Conservation (phyloP, 35 echinoderm and acorn worm genomes). For the Hemicentrotus pulcherrimus region DNA sequence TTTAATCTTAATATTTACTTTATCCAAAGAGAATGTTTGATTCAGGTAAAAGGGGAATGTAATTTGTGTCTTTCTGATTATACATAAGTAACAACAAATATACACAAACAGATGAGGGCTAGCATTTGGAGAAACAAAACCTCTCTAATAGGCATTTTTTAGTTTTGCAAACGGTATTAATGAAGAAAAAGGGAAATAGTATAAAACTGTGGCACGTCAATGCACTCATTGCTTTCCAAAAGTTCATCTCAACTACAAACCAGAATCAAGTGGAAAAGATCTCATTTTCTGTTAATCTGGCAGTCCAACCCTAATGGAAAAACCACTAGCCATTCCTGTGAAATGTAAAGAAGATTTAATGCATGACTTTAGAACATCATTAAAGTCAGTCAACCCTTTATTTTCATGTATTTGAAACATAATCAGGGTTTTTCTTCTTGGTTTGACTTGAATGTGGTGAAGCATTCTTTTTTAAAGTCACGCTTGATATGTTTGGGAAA, state of each 20-base stretch:
- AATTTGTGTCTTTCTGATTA: too few relatives aligned
- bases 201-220: background rate
- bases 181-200: background rate
- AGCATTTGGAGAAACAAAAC: too few relatives aligned
- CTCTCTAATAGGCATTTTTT: too few relatives aligned
- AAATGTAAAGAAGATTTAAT: slow-evolving; percentile 14
- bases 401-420: background rate
- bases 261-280: slow-evolving; percentile 11
- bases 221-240: slow-evolving; percentile 5
- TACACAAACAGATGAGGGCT: too few relatives aligned
- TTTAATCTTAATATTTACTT: too few relatives aligned
- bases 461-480: background rate
- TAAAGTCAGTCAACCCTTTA: background rate
- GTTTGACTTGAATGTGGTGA: slow-evolving; percentile 9
- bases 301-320: background rate
- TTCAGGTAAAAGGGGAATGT: too few relatives aligned
- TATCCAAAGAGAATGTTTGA: too few relatives aligned
- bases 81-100: too few relatives aligned
- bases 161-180: too few relatives aligned
- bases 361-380: background rate
- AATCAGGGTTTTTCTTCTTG: background rate
- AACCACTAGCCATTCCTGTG: background rate
- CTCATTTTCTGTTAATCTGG: slow-evolving; percentile 12
- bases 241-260: background rate
- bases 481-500: background rate